Conservation (phyloP, 2,888 invertebrate species). For the Nomada hirtipes region DNA sequence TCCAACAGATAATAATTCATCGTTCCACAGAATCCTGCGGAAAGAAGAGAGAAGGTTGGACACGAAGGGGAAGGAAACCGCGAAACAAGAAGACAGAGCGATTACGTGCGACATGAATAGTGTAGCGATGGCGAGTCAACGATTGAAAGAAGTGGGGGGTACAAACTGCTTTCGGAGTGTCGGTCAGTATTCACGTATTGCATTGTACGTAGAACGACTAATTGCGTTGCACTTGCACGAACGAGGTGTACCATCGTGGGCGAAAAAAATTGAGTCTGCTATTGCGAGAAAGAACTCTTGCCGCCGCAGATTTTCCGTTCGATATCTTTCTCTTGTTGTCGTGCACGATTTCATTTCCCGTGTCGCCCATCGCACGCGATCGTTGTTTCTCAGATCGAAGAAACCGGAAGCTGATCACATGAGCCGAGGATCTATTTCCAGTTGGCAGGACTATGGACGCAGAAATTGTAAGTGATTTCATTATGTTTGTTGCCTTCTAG, state of each 20-base stretch:
- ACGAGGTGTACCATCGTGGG: slow-evolving; percentile 42
- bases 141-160: slow-evolving; percentile 60
- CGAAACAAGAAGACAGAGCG: not conserved
- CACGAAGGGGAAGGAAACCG: not conserved
- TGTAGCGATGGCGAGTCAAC: slow-evolving; percentile 39
- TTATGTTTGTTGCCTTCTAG: not conserved
- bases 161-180: slow-evolving; percentile 42
- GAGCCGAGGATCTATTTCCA: slow-evolving; percentile 80
- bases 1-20: too few species aligned
- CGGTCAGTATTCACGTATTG: slow-evolving; percentile 67
- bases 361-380: slow-evolving; percentile 1
- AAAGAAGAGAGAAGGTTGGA: not conserved
- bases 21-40: too few species aligned
- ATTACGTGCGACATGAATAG: slow-evolving; percentile 33
- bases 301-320: not conserved
- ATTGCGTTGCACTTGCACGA: slow-evolving; percentile 79
- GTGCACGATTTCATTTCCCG: slow-evolving; percentile 1
- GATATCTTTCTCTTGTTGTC: not conserved
- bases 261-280: slow-evolving; percentile 32
- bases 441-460: slow-evolving; percentile 79
- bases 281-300: not conserved
- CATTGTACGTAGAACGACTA: slow-evolving; percentile 76
- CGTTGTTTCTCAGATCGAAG: slow-evolving; percentile 26
- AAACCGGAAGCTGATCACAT: slow-evolving; percentile 65
- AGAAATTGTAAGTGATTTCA: slow-evolving; percentile 78